phyloP scores from a whole-genome alignment of 2,888 invertebrate genomes.

The Myopa tessellatipennis region DNA sequence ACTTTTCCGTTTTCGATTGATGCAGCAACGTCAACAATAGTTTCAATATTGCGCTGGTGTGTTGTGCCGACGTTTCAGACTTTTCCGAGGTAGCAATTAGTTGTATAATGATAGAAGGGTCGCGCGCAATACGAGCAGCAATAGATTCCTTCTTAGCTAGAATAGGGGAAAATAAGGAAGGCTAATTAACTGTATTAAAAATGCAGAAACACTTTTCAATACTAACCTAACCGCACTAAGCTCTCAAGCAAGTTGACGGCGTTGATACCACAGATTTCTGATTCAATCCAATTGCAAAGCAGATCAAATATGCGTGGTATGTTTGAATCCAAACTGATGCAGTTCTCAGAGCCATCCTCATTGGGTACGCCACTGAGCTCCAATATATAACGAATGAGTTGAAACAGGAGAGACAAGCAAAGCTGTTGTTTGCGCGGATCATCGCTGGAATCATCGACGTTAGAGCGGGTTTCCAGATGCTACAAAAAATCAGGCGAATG shows the following conservation, averaged over 20 bases:
- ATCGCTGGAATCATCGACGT: slow-evolving; percentile 59
- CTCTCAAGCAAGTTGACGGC: slow-evolving; percentile 59
- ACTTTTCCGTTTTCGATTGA: slow-evolving; percentile 61
- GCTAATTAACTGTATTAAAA: background rate
- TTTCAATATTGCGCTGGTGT: slow-evolving; percentile 58
- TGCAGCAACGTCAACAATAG: slow-evolving; percentile 58
- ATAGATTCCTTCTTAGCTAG: slow-evolving; percentile 50
- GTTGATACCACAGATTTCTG: slow-evolving; percentile 58
- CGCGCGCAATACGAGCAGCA: slow-evolving; percentile 56
- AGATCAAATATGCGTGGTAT: slow-evolving; percentile 61
- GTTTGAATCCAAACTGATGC: slow-evolving; percentile 61
- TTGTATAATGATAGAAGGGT: slow-evolving; percentile 56
- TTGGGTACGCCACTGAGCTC: slow-evolving; percentile 53
- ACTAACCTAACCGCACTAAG: slow-evolving; percentile 55
- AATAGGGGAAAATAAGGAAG: background rate
- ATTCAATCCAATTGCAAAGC: slow-evolving; percentile 59
- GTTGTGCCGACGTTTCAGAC: slow-evolving; percentile 54
- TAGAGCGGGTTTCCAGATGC: slow-evolving; percentile 54
- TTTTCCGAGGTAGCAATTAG: slow-evolving; percentile 60
- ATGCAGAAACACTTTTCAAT: background rate
- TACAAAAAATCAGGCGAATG: slow-evolving; percentile 34
- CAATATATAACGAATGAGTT: slow-evolving; percentile 58
- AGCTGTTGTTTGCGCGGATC: slow-evolving; percentile 60
- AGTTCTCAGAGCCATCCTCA: slow-evolving; percentile 51
- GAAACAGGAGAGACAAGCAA: slow-evolving; percentile 60